Evolutionary conservation across 2,113 vertebrate genomes (phyloP), one percentile per base, ranked within the genome.

Genomic region (Amphiprion ocellaris): DNA sequence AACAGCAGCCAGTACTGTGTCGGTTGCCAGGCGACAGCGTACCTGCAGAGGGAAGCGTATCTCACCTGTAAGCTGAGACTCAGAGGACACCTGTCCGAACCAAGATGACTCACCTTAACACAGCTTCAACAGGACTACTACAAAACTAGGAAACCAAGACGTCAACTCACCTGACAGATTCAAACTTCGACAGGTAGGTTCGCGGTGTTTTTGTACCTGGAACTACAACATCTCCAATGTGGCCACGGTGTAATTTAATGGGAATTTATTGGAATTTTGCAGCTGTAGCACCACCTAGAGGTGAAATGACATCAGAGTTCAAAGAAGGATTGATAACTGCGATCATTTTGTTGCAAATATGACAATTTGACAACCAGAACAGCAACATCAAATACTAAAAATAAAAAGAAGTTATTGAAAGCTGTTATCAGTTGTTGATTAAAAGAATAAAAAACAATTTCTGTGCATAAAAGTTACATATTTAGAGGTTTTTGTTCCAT

Each of bases 51-150:
- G 56, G 65, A 55, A 62, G 76, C 71, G 79, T 72, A 68, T 2
- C 26, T 72, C 59, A 84, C 73, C 81, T 86, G 90, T 83, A 86
- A 90, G 0, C 12, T 75, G 81, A 91, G 72, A 71, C 39, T 4
- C 69, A 23, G 55, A 53, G 41, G 59, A 52, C 33, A 24, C 44
- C 67, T 37, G 69, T 23, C 5, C 21, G 50, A 63, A 15, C 26
- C 39, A 59, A 65, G 26, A 12, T 10, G 74, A 78, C 53, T 80
- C 23, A 33, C 47, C 63, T 9, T 30, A 4, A 30, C 6, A 23
- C 69, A 46, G 33, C 39, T 41, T 59, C 47, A 47, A 46, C 19
- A 24, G 77, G 63, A 56, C 33, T n/a, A 23, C 3, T 0, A 39
- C 2, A 33, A n/a, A 47, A 54, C 4, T 2, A 37, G 12, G 47